Conservation (phyloP, 2,113 vertebrate genomes). For the Narcine bancroftii region DNA sequence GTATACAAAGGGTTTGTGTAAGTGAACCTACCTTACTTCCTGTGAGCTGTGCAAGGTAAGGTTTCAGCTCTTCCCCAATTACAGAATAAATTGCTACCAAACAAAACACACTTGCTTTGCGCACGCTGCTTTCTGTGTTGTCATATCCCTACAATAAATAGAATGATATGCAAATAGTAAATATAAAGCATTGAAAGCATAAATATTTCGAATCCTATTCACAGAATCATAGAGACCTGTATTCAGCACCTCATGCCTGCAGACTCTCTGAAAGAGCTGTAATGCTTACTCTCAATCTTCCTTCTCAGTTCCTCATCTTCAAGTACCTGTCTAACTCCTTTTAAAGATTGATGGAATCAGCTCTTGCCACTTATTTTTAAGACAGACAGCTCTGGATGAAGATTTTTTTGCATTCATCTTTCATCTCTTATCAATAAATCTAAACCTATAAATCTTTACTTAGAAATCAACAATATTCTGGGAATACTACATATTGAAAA, state of each 20-base stretch:
- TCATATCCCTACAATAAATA: conserved; percentile 76
- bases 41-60: conserved; percentile 86
- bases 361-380: neutral
- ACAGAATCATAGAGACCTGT: neutral
- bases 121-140: conserved; percentile 90
- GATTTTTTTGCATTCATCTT: neutral
- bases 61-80: conserved; percentile 92
- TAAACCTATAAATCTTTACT: neutral
- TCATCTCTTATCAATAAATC: neutral
- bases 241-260: neutral
- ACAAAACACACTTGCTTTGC: conserved; percentile 95
- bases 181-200: neutral
- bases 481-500: neutral
- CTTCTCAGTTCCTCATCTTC: neutral
- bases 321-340: neutral
- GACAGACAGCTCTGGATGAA: neutral
- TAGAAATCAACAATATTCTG: neutral
- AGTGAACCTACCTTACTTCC: conserved; percentile 78
- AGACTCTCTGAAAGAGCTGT: neutral
- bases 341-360: neutral
- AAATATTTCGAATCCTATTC: neutral
- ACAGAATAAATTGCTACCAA: conserved; percentile 92
- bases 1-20: neutral
- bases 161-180: neutral
- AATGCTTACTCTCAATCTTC: neutral